Base-by-base conservation (phyloP, 2,888 invertebrate species). In the Kryphioiulus occultus region DNA sequence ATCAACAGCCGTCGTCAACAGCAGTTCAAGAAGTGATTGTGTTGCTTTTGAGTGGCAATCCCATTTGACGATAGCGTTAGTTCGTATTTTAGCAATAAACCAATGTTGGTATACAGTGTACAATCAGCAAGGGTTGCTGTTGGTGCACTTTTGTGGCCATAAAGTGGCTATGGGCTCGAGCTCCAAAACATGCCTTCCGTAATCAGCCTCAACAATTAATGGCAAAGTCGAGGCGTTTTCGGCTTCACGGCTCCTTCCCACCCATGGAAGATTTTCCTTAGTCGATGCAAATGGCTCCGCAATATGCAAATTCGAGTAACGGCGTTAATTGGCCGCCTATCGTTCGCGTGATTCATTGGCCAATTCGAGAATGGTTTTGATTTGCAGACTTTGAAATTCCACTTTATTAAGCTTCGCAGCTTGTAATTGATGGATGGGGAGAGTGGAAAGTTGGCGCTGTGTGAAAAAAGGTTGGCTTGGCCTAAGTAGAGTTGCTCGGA, bases 331-430 rank as follows among this genome's bases (percentile, higher is more conserved):
- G 68, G 68, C 68, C 68, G 68, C 68, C 68, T 68, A 68, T 22
- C 68, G 68, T 68, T 68, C 22, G 22, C 0, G 68, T 68, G 68
- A 68, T 68, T 68, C 68, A 68, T 68, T 68, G 68, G 68, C 68
- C 68, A 68, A 68, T 68, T 68, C 68, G 26, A 68, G 68, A 68
- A 68, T 68, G 68, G 68, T 68, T 68, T 68, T 68, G 68, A 68
- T 68, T 68, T 68, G 7, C 68, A 68, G 68, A 22, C 68, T 68
- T 26, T 9, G 68, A 68, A 68, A 68, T 68, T 68, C 68, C 68
- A 68, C 68, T 68, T 68, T 68, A 68, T 68, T 68, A 68, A 68
- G 68, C 68, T 68, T 26, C 68, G 68, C 68, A 68, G 68, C 68
- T 22, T 26, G 68, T 68, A 68, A 68, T 68, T 68, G 68, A 68